Base-by-base conservation (phyloP, 2,113 vertebrate genomes). In the Alectura lathami region DNA sequence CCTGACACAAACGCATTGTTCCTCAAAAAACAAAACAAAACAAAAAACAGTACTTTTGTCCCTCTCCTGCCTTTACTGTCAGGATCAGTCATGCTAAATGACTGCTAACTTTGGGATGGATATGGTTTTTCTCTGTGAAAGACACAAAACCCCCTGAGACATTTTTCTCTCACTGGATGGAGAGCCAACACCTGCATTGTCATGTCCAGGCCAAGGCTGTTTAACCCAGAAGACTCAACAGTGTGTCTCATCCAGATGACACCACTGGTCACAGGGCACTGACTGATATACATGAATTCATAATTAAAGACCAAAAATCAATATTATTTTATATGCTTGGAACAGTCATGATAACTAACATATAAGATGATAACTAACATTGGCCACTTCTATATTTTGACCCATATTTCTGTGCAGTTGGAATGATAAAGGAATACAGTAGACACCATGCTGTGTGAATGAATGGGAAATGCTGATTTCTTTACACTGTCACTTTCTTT, bases 391-490 rank as follows among this genome's bases (percentile, higher is more conserved):
- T 54, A 16, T 21, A 67, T 70, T 88, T 82, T 80, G 64, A 89
- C 40, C 50, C 8, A 21, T 60, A 86, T 91, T 76, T 91, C 89
- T 72, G 62, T 50, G n/a, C 15, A 13, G 21, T 77, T 36, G 21
- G 29, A 67, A 59, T 75, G 82, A 68, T n/a, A 74, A 75, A 78
- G n/a, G 24, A 83, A 72, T 45, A 27, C 14, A 94, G 79, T 43
- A 59, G 36, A 77, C n/a, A 81, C 2, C 62, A 67, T 17, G 34
- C 17, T 64, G 11, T 53, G 43, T 14, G 22, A 83, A 72, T 45
- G 81, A 60, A 40, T 76, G 73, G 47, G 48, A 95, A 96, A 86
- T n/a, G 53, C 62, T 68, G 43, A 68, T 88, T 96, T 90, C 60
- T 96, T 78, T 84, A 4, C 88, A 64, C 43, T 78, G 81, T 68